These are phyloP conservation scores for Drosophila ambigua DNA, from an alignment of 1,140 invertebrate species.

Conservation along the genomic window DNA sequence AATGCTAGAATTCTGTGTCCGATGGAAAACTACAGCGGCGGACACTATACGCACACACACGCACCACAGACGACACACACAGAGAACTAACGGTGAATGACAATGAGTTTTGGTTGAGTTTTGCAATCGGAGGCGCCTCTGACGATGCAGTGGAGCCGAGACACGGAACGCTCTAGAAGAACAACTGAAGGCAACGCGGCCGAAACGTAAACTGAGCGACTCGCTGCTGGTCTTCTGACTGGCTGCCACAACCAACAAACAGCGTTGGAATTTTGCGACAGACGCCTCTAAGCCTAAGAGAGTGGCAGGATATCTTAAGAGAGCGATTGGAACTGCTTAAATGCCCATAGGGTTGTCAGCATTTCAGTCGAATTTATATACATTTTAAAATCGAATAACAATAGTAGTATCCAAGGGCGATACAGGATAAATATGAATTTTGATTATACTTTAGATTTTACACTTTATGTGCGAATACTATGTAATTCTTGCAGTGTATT, in stretches of 20 bases:
- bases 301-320: constrained; percentile 48
- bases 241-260: constrained; percentile 34
- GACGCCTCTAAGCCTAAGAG: constrained; percentile 44
- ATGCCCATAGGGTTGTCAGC: constrained; percentile 36
- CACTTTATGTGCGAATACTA: neutral
- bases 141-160: constrained; percentile 57
- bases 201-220: constrained; percentile 76
- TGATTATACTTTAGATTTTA: neutral
- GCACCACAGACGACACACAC: constrained; percentile 26
- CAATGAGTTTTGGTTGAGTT: constrained; percentile 49
- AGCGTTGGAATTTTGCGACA: constrained; percentile 75
- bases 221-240: constrained; percentile 26
- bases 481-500: constrained; percentile 44
- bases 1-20: constrained; percentile 18
- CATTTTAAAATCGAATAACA: neutral
- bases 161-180: constrained; percentile 51
- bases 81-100: constrained; percentile 40
- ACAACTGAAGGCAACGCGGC: constrained; percentile 70
- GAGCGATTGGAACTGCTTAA: constrained; percentile 14
- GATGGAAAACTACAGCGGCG: constrained; percentile 45
- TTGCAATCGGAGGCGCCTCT: constrained; percentile 54
- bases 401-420: neutral
- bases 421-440: neutral
- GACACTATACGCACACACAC: constrained; percentile 37
- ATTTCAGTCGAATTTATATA: neutral